phyloP scores from a whole-genome alignment of 2,888 invertebrate genomes.

The Arctia plantaginis region DNA sequence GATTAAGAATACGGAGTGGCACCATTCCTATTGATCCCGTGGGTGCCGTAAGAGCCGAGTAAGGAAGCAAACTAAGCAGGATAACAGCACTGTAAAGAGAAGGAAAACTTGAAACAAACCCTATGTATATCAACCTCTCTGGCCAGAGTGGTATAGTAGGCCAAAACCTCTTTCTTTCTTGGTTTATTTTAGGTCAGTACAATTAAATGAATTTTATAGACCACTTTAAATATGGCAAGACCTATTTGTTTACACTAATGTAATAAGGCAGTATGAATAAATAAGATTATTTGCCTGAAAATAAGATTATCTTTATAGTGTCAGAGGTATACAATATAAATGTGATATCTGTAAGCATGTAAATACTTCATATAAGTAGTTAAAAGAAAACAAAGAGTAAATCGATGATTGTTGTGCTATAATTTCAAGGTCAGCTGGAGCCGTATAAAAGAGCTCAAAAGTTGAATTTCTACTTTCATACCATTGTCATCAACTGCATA shows the following conservation, averaged over 20 bases:
- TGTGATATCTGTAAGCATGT: not conserved
- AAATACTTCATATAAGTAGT: not conserved
- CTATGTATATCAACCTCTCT: too few species aligned
- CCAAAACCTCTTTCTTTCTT: too few species aligned
- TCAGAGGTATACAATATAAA: not conserved
- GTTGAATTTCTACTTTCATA: slow-evolving; percentile 16
- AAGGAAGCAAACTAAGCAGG: too few species aligned
- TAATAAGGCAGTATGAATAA: not conserved
- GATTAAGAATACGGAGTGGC: too few species aligned
- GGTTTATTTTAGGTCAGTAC: not conserved
- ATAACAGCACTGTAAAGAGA: too few species aligned
- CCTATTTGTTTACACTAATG: not conserved
- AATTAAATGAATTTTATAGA: not conserved
- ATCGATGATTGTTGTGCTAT: not conserved
- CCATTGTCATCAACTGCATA: not conserved
- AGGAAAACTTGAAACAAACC: too few species aligned
- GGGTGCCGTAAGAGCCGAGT: too few species aligned
- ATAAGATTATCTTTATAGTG: not conserved
- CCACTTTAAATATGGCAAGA: not conserved
- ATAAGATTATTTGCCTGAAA: too few species aligned
- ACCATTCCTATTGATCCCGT: too few species aligned
- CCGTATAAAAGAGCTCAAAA: not conserved
- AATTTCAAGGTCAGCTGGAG: not conserved
- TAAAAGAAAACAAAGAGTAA: not conserved
- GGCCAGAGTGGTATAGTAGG: too few species aligned